phyloP scores from a whole-genome alignment of 2,888 invertebrate genomes.

The Antheraea assamensis region DNA sequence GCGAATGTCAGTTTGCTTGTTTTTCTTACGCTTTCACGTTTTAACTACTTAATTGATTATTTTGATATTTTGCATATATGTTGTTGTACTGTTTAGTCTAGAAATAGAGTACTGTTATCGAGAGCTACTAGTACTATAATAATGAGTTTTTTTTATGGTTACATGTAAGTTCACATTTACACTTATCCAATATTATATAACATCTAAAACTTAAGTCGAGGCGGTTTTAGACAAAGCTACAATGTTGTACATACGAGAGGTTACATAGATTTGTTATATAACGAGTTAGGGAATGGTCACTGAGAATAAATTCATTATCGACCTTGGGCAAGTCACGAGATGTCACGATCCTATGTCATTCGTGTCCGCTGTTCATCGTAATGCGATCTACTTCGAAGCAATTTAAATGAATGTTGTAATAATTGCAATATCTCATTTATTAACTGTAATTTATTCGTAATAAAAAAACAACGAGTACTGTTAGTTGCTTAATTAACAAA shows the following conservation, averaged over 20 bases:
- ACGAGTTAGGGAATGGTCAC: conserved; percentile 33
- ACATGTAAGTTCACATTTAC: not conserved
- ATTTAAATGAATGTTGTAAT: not conserved
- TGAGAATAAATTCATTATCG: conserved; percentile 52
- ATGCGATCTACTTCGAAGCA: conserved; percentile 11
- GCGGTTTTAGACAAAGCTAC: conserved; percentile 1
- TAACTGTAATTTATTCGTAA: not conserved
- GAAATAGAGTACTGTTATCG: too few species aligned
- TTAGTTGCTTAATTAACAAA: too few species aligned
- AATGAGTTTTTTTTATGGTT: not conserved
- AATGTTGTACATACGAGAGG: conserved; percentile 8
- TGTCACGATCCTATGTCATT: conserved; percentile 22
- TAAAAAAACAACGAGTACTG: too few species aligned
- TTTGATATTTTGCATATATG: too few species aligned
- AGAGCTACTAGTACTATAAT: too few species aligned
- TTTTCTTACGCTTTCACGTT: too few species aligned
- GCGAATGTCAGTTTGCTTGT: too few species aligned
- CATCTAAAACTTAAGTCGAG: not conserved
- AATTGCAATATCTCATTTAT: not conserved
- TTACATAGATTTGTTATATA: conserved; percentile 28
- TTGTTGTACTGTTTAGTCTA: too few species aligned
- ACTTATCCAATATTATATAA: conserved; percentile 2
- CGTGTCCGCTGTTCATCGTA: conserved; percentile 5
- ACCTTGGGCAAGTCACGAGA: conserved; percentile 61
- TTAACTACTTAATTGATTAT: too few species aligned